Conservation (phyloP, 2,888 invertebrate species). For the Pseudococcus viburni region DNA sequence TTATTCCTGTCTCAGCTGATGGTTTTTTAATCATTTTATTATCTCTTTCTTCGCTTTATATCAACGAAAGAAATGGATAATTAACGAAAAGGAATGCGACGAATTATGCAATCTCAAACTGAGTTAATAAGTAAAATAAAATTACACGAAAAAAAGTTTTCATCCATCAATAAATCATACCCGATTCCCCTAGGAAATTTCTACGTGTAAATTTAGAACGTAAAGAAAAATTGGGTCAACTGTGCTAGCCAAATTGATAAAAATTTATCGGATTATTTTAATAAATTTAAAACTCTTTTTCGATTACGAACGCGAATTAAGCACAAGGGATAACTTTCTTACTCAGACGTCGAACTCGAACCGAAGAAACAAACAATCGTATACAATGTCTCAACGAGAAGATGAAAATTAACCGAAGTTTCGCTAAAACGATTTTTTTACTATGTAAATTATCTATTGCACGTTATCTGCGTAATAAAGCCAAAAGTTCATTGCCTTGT, state of each 20-base stretch:
- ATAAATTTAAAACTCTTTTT: neutral
- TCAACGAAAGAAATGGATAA: too few species aligned
- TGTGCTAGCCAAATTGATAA: conserved; percentile 26
- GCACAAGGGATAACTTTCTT: neutral
- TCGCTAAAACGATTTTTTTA: conserved; percentile 40
- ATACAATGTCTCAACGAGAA: conserved; percentile 6
- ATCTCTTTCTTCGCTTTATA: neutral
- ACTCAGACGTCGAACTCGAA: neutral
- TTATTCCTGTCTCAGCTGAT: neutral
- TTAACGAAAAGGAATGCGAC: too few species aligned
- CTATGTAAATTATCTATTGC: conserved; percentile 55
- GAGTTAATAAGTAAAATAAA: too few species aligned
- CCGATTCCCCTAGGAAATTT: too few species aligned
- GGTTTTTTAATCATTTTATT: neutral
- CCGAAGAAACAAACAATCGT: neutral
- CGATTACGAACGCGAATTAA: neutral
- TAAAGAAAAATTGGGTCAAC: conserved; percentile 26
- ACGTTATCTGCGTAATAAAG: conserved; percentile 57
- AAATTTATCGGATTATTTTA: conserved; percentile 8
- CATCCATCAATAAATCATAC: too few species aligned
- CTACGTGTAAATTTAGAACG: too few species aligned
- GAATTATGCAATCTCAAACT: too few species aligned
- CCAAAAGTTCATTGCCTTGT: conserved; percentile 58
- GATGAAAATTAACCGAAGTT: conserved; percentile 27
- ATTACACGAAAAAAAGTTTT: too few species aligned